Evolutionary conservation across 1,140 invertebrate species (phyloP), one percentile per base, ranked within the genome.

Genomic region (Ostrea edulis): DNA sequence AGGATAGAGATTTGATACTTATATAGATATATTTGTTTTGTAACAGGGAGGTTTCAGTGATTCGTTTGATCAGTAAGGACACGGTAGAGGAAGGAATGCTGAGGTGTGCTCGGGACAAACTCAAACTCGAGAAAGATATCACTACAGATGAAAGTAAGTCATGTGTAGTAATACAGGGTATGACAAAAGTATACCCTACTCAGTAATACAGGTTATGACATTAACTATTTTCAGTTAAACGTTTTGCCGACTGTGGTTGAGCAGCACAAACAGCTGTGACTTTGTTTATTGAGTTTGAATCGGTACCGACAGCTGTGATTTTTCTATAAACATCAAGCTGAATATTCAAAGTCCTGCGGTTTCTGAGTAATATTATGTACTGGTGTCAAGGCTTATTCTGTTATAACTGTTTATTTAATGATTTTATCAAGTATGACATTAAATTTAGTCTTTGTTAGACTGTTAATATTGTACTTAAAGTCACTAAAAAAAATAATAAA

Each of bases 1-100:
- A 14, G 14, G 11, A 29, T 22, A 35, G 22, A 22, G 22, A 71
- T 22, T 7, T 29, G 68, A 29, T 12, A 71, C n/a, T n/a, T n/a
- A n/a, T 35, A 71, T 25, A 11, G 29, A 7, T 71, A 25, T 3
- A 0, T 58, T 20, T 58, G 12, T 58, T 20, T 86, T 29, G 91
- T 95, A 95, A 55, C 91, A 97, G 97, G 91, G 97, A 97, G 7
- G 98, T 99, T 1, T 96, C 95, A 17, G 97, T 99, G 85, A 97
- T 97, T 91, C 96, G 98, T 92, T 95, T 99, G 44, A 96, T 99
- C 85, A 97, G 97, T 87, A 96, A 97, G 92, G 97, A 96, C 85
- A 98, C 98, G 4, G 98, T 99, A 89, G 98, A 99, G 95, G 98
- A 99, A 95, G 97, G 97, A 44, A 99, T 99, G 96, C 96, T 97